Evolutionary conservation across 2,797 vertebrate species (phyloP).

Genomic region (Falco berigora): DNA sequence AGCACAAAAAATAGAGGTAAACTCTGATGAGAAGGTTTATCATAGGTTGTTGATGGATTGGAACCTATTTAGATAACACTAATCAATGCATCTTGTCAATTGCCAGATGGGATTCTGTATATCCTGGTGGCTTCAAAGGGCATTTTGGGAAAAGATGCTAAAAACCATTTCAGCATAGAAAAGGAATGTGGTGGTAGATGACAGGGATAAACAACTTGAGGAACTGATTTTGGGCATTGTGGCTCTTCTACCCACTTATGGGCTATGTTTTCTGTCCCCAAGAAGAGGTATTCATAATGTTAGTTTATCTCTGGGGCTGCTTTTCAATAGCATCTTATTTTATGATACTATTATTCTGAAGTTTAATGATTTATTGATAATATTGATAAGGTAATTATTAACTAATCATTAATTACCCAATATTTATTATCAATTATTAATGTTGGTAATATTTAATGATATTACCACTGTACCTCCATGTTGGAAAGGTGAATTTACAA

Average conservation of each 20-base stretch:
- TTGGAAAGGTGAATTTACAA: neutral
- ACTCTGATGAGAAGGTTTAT: neutral
- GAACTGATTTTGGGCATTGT: neutral
- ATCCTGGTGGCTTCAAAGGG: neutral
- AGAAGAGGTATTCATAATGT: neutral
- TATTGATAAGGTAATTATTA: neutral
- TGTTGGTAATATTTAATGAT: neutral
- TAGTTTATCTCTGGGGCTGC: neutral
- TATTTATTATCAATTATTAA: neutral
- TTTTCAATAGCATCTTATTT: neutral
- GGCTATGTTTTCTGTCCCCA: neutral
- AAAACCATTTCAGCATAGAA: neutral
- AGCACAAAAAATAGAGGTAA: neutral
- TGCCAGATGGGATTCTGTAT: neutral
- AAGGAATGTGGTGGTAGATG: neutral
- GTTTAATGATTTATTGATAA: neutral
- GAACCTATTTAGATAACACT: neutral
- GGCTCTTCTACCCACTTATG: neutral
- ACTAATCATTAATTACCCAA: neutral
- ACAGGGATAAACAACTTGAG: neutral
- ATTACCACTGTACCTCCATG: neutral
- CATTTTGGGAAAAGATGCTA: neutral
- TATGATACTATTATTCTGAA: neutral
- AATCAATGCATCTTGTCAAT: neutral
- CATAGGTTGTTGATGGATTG: neutral